Evolutionary conservation across 2,888 invertebrate species (phyloP).

Genomic region (Xanthorhoe designata): DNA sequence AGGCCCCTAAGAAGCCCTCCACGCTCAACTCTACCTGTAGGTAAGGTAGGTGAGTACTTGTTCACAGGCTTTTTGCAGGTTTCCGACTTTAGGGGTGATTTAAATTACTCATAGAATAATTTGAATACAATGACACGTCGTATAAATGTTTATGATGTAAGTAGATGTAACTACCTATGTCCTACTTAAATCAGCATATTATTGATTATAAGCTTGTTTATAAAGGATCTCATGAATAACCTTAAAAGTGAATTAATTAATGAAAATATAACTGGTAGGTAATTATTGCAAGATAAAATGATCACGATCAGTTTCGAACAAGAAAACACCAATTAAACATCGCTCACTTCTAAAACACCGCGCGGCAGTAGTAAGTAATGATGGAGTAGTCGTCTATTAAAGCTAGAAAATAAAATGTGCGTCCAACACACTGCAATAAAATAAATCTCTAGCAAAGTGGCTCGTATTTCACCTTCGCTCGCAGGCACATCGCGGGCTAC

Average conservation of each 20-base stretch:
- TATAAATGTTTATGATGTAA: background rate
- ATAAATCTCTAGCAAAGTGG: slow-evolving; percentile 77
- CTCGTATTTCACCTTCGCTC: slow-evolving; percentile 80
- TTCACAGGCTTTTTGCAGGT: slow-evolving; percentile 43
- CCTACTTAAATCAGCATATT: too few relatives aligned
- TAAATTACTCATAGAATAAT: background rate
- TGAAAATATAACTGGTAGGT: background rate
- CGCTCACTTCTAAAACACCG: background rate
- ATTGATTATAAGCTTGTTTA: too few relatives aligned
- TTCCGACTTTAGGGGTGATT: slow-evolving; percentile 36
- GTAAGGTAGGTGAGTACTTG: slow-evolving; percentile 2
- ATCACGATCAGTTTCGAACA: background rate
- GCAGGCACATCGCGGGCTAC: slow-evolving; percentile 68
- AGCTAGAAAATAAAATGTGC: slow-evolving; percentile 62
- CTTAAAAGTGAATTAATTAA: too few relatives aligned
- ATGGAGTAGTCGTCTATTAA: slow-evolving; percentile 43
- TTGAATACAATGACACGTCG: background rate
- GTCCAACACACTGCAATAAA: slow-evolving; percentile 73
- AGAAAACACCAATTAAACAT: background rate
- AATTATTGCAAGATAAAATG: background rate
- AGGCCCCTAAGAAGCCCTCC: slow-evolving; percentile 61
- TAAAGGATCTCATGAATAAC: too few relatives aligned
- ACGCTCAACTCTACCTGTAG: slow-evolving; percentile 44
- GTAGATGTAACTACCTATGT: too few relatives aligned
- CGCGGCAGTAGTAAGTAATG: slow-evolving; percentile 29